Base-by-base conservation (phyloP, 2,113 vertebrate genomes). In the Ifrita kowaldi region DNA sequence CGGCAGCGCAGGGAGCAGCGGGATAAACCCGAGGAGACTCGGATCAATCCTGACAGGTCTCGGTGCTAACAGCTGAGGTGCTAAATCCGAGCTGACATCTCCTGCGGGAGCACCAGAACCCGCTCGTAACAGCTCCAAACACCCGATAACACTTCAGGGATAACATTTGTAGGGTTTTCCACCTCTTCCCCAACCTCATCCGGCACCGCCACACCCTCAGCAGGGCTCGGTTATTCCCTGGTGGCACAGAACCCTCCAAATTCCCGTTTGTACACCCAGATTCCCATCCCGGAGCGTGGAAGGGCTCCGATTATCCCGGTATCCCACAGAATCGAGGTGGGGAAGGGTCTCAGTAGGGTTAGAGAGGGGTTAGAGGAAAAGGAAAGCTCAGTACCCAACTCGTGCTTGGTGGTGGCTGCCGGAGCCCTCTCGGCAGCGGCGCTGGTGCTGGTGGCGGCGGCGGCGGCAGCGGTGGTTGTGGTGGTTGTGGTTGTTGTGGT, bases 341-440 rank as follows among this genome's bases (percentile, higher is more conserved):
- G 78, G 52, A 37, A 53, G 56, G 65, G 47, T 62, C 11, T 4
- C 53, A 4, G 53, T 12, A 17, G 32, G 85, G 59, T 84, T 78
- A 64, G 73, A 27, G 84, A 52, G 27, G 83, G 87, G 63, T 83
- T 87, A 96, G 78, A 92, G 87, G 79, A 93, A 71, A 84, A 73
- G 93, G 50, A 68, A 70, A 49, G 91, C 33, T 68, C 94, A 98
- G 93, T 98, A 98, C 98, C 98, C 80, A 98, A 84, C 96, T 98
- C 97, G 78, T 95, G 98, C 80, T 95, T 97, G 96, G 97, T 98
- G 96, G 97, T 95, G 97, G 97, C 95, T 92, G 95, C 84, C 44
- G 97, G 97, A 96, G 96, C 97, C 49, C 97, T 97, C 97, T 98
- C 96, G 84, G 90, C 68, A 79, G 97, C 94, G 55, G 91, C 23